Percentiles rank a stretch among this genome's conserved stretches.
phyloP scores from a whole-genome alignment of 2,113 vertebrate genomes.

The Acrocephalus kingi region DNA sequence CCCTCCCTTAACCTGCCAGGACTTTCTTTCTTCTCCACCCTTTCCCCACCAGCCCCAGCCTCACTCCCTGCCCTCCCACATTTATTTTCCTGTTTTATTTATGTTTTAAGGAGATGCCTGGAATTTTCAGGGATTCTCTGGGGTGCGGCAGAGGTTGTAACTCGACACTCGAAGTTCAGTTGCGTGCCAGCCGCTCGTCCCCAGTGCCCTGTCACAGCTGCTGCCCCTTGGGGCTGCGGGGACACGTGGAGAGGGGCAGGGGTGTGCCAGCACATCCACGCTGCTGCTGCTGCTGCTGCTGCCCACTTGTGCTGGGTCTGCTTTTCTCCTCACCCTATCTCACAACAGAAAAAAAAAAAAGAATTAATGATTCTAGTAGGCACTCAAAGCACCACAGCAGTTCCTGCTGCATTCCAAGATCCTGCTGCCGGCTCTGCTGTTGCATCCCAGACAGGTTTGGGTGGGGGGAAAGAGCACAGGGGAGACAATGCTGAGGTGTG shows the following conservation, averaged over 20 bases:
- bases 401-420: neutral
- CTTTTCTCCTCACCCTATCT: neutral
- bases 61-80: neutral
- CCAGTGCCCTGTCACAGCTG: neutral
- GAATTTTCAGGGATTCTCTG: neutral
- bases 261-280: neutral
- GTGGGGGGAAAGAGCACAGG: neutral
- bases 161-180: neutral
- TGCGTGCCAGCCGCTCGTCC: neutral
- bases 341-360: neutral
- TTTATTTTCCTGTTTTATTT: neutral
- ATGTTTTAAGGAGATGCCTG: neutral
- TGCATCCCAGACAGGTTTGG: neutral
- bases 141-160: neutral
- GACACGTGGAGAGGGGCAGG: accelerated
- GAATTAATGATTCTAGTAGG: too few species aligned
- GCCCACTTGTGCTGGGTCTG: neutral
- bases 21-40: neutral
- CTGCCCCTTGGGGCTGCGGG: neutral
- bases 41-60: neutral
- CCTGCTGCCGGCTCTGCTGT: neutral
- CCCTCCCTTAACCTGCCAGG: neutral
- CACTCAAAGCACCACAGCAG: neutral
- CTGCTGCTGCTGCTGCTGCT: neutral
- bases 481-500: neutral